These are phyloP conservation scores for Opisthocomus hoazin DNA, from an alignment of 2,113 vertebrate genomes.

Conservation along the genomic window DNA sequence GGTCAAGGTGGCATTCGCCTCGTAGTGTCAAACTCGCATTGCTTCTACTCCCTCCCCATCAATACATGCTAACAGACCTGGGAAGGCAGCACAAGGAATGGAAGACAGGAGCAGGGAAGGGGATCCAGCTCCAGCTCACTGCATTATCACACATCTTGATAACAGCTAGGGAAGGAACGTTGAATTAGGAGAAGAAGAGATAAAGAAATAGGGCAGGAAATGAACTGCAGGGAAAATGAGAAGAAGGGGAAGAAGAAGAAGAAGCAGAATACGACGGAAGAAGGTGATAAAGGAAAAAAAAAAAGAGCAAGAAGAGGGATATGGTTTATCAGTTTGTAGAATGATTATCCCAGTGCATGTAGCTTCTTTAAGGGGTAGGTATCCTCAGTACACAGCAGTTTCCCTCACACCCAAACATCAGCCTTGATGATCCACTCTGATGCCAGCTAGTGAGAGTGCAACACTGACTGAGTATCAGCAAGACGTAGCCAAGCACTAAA, in stretches of 20 bases:
- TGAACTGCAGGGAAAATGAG: slow-evolving; percentile 58
- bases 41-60: not conserved
- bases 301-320: slow-evolving; percentile 47
- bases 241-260: slow-evolving; percentile 52
- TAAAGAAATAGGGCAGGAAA: slow-evolving; percentile 62
- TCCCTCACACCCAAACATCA: not conserved
- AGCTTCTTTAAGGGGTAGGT: not conserved
- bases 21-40: not conserved
- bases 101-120: slow-evolving; percentile 22
- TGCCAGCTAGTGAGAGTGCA: not conserved
- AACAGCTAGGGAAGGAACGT: slow-evolving; percentile 26
- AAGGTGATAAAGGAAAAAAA: slow-evolving; percentile 49
- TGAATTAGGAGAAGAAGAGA: slow-evolving; percentile 50
- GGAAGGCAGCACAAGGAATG: slow-evolving; percentile 28
- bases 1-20: not conserved
- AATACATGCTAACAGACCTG: not conserved
- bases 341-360: not conserved
- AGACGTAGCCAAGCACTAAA: slow-evolving; percentile 18
- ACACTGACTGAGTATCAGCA: slow-evolving; percentile 7
- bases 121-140: slow-evolving; percentile 34
- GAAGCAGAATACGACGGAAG: slow-evolving; percentile 49
- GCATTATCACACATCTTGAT: slow-evolving; percentile 1
- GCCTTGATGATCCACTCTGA: not conserved
- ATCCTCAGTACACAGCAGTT: not conserved
- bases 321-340: slow-evolving; percentile 39